Base-by-base conservation (phyloP, 1,140 invertebrate genomes). In the Papilio glaucus region DNA sequence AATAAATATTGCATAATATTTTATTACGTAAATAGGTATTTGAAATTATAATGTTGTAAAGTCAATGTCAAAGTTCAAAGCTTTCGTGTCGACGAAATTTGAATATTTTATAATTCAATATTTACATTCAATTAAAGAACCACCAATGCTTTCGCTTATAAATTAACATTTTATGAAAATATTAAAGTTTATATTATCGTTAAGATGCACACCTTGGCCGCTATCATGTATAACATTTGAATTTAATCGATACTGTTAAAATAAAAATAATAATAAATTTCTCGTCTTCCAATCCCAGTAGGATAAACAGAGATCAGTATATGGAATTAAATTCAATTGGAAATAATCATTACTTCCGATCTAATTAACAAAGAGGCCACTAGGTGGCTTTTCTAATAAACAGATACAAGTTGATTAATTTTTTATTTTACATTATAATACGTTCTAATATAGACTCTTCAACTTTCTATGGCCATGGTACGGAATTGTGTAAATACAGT, bases 101-200 rank as follows among this genome's bases (percentile, higher is more conserved):
- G n/a, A n/a, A 24, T 57, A 12, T 57, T 57, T 26, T 57, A 26
- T 4, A 12, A 53, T 53, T 12, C 8, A 24, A 26, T 53, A 53
- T 53, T 53, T 12, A 26, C 49, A 53, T 53, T 53, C 8, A 26
- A 24, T 21, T 8, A 57, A 18, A 26, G 24, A 4, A 21, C 49
- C 24, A 57, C 21, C 0, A 53, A 53, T 53, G 21, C 10, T 21
- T 57, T 57, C 49, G 18, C 49, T 57, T 4, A 57, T 57, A 57
- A 57, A 57, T 24, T n/a, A n/a, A 57, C 21, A 53, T 6, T 57
- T 57, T 57, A 26, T 57, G 49, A 57, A 57, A 57, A 57, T 57
- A 18, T 21, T 53, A 12, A 21, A 49, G 21, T 8, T 24, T 18
- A 45, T 45, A 21, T 53, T 33, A 33, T 33, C 29, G 2, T 33